Base-by-base conservation (phyloP, 2,113 vertebrate species). In the Eulemur rufifrons region DNA sequence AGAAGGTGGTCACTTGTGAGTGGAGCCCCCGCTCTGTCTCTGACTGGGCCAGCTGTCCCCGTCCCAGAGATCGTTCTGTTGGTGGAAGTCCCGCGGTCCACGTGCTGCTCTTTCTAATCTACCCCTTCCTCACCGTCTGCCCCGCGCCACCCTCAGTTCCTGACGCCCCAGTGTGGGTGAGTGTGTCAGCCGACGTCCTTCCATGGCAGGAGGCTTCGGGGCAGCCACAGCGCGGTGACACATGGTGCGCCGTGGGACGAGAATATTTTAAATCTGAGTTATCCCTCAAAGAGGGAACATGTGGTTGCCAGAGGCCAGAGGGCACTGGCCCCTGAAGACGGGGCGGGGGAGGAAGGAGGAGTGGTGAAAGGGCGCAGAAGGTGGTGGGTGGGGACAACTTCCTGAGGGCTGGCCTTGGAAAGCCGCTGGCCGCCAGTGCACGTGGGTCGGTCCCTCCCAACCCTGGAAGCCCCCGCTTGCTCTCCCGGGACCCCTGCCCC, bases 241-340 rank as follows among this genome's bases (percentile, higher is more conserved):
- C n/a, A 29, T 10, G 45, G 32, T 77, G 42, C 73, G 89, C 47
- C 71, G 86, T 63, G 91, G 61, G 37, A 32, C 8, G 47, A 29
- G 91, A 77, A 83, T 90, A 47, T 52, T 73, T 95, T 42, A 32
- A 64, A 50, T 76, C 74, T 94, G 95, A 93, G 68, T 39, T 76
- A 52, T 86, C 80, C 92, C 93, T 86, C 54, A 34, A 47, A 91
- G 85, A 25, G 23, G 90, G 25, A 84, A 68, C 84, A 76, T 63
- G 74, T 89, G 92, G 68, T 39, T 54, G n/a, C 91, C 93, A 93
- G 95, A 94, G 92, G 45, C 61, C 47, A 2, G 11, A 76, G 27
- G 86, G 66, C 45, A 63, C 15, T 13, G 52, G 50, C 18, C 74
- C 52, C 63, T 42, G 2, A 0, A 45, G 93, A 71, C 14, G 61